Base-by-base conservation (phyloP, 2,888 invertebrate genomes). In the Habrosyne pyritoides region DNA sequence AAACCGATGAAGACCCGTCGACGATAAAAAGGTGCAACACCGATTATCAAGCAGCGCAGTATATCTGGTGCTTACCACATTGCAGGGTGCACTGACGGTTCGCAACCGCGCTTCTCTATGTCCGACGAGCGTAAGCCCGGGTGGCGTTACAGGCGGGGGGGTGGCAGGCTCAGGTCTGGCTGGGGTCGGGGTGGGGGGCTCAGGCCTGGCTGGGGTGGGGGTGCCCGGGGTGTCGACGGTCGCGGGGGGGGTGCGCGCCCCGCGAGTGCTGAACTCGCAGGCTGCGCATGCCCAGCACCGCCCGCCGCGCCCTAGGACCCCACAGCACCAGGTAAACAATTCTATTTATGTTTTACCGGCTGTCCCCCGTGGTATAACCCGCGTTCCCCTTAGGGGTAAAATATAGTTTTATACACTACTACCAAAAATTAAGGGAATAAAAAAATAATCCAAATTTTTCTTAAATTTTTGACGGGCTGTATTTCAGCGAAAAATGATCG, bases 211-310 rank as follows among this genome's bases (percentile, higher is more conserved):
- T 1, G 30, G 30, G 21, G 64, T 61, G 8, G 57, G 54, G 8
- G 50, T 48, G 46, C 59, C 58, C 48, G 66, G 50, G 49, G 57
- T 54, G 52, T 59, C 48, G 52, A 56, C 56, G 24, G 56, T 59
- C 50, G 67, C 61, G 57, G 30, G 30, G 53, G 57, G 56, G 55
- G 54, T 56, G 53, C 54, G 55, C 61, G 59, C 81, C 0, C 87
- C 89, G 50, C 88, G 89, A 47, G 74, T 88, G 22, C 78, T 89
- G 22, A 86, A 84, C 76, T 74, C 87, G 58, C 87, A 86, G 71
- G 83, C 85, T n/a, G 66, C 73, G 51, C 82, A 81, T 56, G 77
- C 75, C 49, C 82, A 80, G 54, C 84, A 81, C 56, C 83, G 87
- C 18, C 78, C 86, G 33, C 82, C 84, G 21, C 62, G 86, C 2